phyloP scores from a whole-genome alignment of 2,797 vertebrate genomes.

The Sebastiscus tertius region DNA sequence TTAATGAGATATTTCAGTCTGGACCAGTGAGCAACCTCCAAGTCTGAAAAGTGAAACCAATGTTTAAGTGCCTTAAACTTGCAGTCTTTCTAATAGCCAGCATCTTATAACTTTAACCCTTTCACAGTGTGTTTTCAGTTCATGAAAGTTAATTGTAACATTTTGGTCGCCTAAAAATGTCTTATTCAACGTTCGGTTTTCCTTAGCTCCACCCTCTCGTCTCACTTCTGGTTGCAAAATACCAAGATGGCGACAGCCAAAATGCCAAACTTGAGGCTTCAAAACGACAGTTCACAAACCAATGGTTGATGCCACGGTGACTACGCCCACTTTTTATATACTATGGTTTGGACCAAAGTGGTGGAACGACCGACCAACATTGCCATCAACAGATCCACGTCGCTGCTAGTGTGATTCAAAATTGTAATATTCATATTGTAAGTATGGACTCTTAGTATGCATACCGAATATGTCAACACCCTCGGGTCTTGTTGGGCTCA shows the following conservation, averaged over 20 bases:
- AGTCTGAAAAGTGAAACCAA: too few species aligned
- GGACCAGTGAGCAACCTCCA: too few species aligned
- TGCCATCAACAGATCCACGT: background rate
- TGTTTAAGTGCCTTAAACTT: too few species aligned
- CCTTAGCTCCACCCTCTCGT: background rate
- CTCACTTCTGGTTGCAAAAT: background rate
- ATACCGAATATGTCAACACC: background rate
- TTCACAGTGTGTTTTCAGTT: background rate
- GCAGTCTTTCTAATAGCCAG: too few species aligned
- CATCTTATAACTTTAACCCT: background rate
- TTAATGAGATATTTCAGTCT: background rate
- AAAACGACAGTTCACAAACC: background rate
- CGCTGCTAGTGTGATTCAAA: background rate
- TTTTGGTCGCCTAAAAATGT: background rate
- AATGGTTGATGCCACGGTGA: background rate
- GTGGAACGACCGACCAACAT: fast-evolving
- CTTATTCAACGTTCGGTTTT: background rate
- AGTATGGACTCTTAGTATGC: background rate
- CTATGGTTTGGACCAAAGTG: background rate
- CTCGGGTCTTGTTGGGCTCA: slow-evolving; percentile 11
- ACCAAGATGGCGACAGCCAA: too few species aligned
- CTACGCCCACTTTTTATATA: background rate
- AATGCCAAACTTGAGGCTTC: background rate
- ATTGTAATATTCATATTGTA: background rate
- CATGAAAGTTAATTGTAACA: background rate